These are phyloP conservation scores for Ibidorhyncha struthersii DNA, from an alignment of 2,113 vertebrate genomes.

Conservation along the genomic window DNA sequence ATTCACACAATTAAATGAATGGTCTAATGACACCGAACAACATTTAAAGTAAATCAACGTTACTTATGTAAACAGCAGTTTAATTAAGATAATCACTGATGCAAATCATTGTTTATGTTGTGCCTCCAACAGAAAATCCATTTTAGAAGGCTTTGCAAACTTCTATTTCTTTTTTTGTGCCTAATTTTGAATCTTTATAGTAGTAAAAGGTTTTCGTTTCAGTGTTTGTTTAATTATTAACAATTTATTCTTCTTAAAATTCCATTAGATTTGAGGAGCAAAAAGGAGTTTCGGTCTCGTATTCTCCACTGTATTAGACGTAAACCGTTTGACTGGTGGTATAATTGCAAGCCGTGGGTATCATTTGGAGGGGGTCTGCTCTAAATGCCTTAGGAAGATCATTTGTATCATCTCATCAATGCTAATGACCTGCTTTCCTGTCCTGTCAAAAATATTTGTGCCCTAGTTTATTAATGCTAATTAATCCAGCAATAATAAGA, in stretches of 20 bases:
- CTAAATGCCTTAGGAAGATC: constrained; percentile 6
- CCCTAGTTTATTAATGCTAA: constrained; percentile 59
- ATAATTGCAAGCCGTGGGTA: constrained; percentile 37
- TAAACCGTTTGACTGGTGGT: not conserved
- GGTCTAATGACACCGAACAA: constrained; percentile 50
- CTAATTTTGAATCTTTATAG: not conserved
- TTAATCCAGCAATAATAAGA: constrained; percentile 55
- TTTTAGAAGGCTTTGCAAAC: constrained; percentile 13
- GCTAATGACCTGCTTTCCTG: constrained; percentile 33
- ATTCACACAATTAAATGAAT: constrained; percentile 28
- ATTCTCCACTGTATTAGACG: not conserved
- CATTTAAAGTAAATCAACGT: constrained; percentile 58
- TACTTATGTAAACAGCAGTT: constrained; percentile 58
- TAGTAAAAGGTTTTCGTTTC: not conserved
- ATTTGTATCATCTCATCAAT: constrained; percentile 23
- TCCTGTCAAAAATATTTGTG: constrained; percentile 39
- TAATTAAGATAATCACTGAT: constrained; percentile 72
- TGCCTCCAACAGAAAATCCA: constrained; percentile 52
- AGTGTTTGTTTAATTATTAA: not conserved
- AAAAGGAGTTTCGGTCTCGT: not conserved
- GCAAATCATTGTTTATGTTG: constrained; percentile 59
- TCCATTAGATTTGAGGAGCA: not conserved
- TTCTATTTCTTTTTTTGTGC: not conserved
- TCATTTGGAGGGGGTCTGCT: not conserved
- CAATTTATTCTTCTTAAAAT: constrained; percentile 28